These are phyloP conservation scores for Anoplopoma fimbria DNA, from an alignment of 2,113 vertebrate species.

Conservation along the genomic window DNA sequence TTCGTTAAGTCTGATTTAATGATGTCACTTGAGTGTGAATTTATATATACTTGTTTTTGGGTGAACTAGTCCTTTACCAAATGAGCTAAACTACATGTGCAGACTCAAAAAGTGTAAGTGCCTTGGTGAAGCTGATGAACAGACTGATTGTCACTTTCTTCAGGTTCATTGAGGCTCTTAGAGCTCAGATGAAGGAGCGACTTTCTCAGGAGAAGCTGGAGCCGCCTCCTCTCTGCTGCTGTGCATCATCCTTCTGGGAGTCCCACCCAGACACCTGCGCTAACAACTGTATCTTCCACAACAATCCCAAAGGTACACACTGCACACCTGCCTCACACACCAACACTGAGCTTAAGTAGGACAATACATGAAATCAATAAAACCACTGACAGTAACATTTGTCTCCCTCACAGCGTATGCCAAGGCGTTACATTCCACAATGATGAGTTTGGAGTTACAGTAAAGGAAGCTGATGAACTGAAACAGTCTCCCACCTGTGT, in stretches of 20 bases:
- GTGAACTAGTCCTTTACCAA: not conserved
- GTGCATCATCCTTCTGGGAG: conserved; percentile 92
- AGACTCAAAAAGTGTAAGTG: not conserved
- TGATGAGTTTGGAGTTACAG: conserved; percentile 81
- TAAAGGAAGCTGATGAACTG: conserved; percentile 43
- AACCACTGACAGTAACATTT: not conserved
- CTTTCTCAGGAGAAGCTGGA: conserved; percentile 81
- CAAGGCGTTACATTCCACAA: conserved; percentile 85
- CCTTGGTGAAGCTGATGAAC: not conserved
- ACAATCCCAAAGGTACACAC: conserved; percentile 86
- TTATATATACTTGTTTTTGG: not conserved
- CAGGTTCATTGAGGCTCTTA: conserved; percentile 90
- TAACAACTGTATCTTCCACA: conserved; percentile 95
- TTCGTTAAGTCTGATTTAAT: not conserved
- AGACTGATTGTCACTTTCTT: not conserved
- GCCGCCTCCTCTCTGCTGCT: conserved; percentile 91
- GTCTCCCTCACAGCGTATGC: conserved; percentile 86
- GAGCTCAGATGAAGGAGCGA: conserved; percentile 87
- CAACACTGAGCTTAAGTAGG: not conserved
- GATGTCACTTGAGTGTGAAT: not conserved
- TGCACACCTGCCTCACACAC: not conserved
- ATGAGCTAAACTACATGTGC: not conserved
- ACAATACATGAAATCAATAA: not conserved
- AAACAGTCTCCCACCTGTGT: not conserved
- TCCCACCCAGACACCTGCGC: conserved; percentile 93